Percentiles rank a stretch among this genome's conserved stretches.
These are phyloP conservation scores for Pygoscelis adeliae DNA, from an alignment of 2,113 vertebrate genomes.

Conservation along the genomic window DNA sequence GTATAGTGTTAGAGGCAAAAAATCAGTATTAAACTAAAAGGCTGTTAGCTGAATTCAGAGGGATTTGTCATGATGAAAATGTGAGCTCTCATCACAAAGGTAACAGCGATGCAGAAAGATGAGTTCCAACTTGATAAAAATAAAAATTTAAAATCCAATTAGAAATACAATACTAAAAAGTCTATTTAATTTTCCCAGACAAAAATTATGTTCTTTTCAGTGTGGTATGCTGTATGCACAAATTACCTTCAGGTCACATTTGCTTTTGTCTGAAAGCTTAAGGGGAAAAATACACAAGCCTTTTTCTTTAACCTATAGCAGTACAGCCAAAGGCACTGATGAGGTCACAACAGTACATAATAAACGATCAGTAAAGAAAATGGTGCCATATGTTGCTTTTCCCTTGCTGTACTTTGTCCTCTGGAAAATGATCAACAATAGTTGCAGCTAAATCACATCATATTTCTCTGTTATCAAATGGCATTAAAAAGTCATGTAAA, in stretches of 20 bases:
- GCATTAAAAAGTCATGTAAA: conserved; percentile 77
- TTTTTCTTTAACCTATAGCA: conserved; percentile 44
- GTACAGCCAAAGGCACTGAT: conserved; percentile 20
- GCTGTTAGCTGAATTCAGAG: background rate
- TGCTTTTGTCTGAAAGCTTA: conserved; percentile 52
- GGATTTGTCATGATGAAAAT: background rate
- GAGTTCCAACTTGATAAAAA: background rate
- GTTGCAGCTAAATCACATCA: conserved; percentile 36
- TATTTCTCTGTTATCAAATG: conserved; percentile 52
- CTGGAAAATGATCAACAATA: conserved; percentile 65
- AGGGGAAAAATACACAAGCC: background rate
- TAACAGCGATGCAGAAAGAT: background rate
- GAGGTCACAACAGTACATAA: conserved; percentile 52
- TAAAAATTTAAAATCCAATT: background rate
- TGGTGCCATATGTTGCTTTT: conserved; percentile 41
- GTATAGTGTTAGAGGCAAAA: background rate
- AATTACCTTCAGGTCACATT: conserved; percentile 33
- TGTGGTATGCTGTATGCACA: background rate
- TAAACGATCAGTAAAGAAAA: conserved; percentile 36
- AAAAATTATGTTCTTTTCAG: background rate
- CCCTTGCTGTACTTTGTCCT: conserved; percentile 8
- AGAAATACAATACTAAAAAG: background rate
- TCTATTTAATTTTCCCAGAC: background rate
- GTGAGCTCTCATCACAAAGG: background rate
- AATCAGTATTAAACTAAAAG: background rate